Base-by-base conservation (phyloP, 2,797 vertebrate genomes). In the Channa striata region DNA sequence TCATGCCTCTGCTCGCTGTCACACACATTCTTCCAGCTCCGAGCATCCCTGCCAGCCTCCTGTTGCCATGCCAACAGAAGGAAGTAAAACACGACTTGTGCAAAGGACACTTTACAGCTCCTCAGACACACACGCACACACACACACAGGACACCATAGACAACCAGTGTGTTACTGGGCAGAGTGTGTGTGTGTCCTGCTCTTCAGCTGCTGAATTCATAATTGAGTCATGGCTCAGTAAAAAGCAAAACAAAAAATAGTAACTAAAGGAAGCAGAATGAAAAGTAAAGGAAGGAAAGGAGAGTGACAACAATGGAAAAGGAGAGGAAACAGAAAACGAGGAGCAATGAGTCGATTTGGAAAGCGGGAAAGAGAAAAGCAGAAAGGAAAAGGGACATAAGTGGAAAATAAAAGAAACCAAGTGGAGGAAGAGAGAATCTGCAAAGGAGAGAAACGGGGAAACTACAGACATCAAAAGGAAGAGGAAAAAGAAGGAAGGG, bases 11-110 rank as follows among this genome's bases (percentile, higher is more conserved):
- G 52, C 46, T 16, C 1, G 0, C 25, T 1, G 53, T 19, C 59
- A 44, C 25, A 48, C 46, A 16, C 42, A 42, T 20, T 40, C 25
- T 25, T 49, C 52, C 49, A 44, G 19, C 57, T 53, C 36, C 5
- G 30, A 69, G 44, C 67, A 80, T 77, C 77, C 48, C 60, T 66
- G 48, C 48, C 59, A 54, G 39, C 51, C 43, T 77, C 61, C 87
- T 84, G 91, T 93, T 94, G 85, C 92, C 85, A 92, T 91, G 91
- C 58, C 91, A 84, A 94, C 92, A 52, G 6, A 25, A 42, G 78
- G 78, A 84, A 90, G 88, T 88, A 80, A 83, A 91, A 92, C 90
- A 91, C 56, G 80, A 92, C 86, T 91, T 80, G 77, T 59, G 60
- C 68, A 89, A 78, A 40, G 81, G 62, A 77, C 72, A 33, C 42